Percentiles rank a stretch among this genome's conserved stretches.
Evolutionary conservation across 2,888 invertebrate genomes (phyloP).

Genomic region (Abrostola tripartita): DNA sequence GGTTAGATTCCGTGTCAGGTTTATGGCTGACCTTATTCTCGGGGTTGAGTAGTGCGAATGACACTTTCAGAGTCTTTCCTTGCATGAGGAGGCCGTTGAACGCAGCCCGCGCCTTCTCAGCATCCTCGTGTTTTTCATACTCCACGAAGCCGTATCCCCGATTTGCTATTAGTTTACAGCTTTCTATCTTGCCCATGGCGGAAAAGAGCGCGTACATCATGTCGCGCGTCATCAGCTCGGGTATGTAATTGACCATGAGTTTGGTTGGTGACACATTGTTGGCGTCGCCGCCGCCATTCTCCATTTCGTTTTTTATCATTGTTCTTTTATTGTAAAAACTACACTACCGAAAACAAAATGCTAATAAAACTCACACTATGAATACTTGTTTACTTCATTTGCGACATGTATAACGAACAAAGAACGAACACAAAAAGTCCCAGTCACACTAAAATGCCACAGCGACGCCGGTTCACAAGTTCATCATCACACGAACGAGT

Average conservation of each 20-base stretch:
- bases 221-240: slow-evolving; percentile 87
- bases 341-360: slow-evolving; percentile 84
- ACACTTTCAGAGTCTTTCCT: slow-evolving; percentile 86
- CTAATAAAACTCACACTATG: slow-evolving; percentile 80
- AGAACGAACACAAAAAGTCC: slow-evolving; percentile 84
- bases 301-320: slow-evolving; percentile 85
- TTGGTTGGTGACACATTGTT: slow-evolving; percentile 88
- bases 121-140: slow-evolving; percentile 86
- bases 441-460: slow-evolving; percentile 83
- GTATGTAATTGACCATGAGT: slow-evolving; percentile 88
- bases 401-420: slow-evolving; percentile 81
- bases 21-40: slow-evolving; percentile 86
- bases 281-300: slow-evolving; percentile 89
- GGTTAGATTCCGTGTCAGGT: slow-evolving; percentile 85
- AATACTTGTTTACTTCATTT: slow-evolving; percentile 82
- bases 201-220: slow-evolving; percentile 88
- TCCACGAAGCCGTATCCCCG: slow-evolving; percentile 87
- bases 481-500: slow-evolving; percentile 82
- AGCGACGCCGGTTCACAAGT: slow-evolving; percentile 87
- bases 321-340: slow-evolving; percentile 78
- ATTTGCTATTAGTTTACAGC: slow-evolving; percentile 86
- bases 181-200: slow-evolving; percentile 87
- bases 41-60: slow-evolving; percentile 86
- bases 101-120: slow-evolving; percentile 86
- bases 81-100: slow-evolving; percentile 87